Conservation (phyloP, 2,888 invertebrate genomes). For the Linyphia triangularis region DNA sequence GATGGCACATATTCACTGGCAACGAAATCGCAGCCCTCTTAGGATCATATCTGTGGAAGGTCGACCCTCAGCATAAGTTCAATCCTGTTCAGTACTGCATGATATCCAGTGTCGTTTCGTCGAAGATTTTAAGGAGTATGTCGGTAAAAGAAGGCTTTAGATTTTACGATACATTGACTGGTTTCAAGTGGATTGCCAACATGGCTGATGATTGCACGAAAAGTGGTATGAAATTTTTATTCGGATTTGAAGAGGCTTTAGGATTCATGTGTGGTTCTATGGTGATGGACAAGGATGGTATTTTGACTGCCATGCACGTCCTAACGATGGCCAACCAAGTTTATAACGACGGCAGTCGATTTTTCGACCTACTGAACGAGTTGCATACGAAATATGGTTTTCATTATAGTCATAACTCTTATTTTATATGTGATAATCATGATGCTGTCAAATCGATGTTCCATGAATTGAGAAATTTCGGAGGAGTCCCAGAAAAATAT, state of each 20-base stretch:
- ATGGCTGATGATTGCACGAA: neutral
- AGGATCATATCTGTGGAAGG: slow-evolving; percentile 93
- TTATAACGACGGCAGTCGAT: neutral
- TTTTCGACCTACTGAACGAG: neutral
- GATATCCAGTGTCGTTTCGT: slow-evolving; percentile 96
- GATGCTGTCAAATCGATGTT: neutral
- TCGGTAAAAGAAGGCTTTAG: slow-evolving; percentile 88
- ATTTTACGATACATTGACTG: slow-evolving; percentile 81
- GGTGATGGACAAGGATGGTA: neutral
- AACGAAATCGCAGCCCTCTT: slow-evolving; percentile 96
- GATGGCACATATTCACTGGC: slow-evolving; percentile 95
- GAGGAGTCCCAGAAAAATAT: neutral
- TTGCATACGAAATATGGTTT: neutral
- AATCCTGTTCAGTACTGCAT: slow-evolving; percentile 80
- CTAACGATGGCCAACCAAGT: neutral
- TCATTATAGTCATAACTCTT: slow-evolving; percentile 3
- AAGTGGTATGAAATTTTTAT: neutral
- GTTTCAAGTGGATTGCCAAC: neutral
- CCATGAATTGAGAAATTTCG: neutral
- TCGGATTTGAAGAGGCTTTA: neutral
- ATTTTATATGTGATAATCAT: neutral
- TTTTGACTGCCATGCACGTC: neutral
- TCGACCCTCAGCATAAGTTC: slow-evolving; percentile 82
- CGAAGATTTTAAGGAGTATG: slow-evolving; percentile 92
- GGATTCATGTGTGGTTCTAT: neutral